Evolutionary conservation across 2,113 vertebrate species (phyloP).

Genomic region (Mohoua ochrocephala): DNA sequence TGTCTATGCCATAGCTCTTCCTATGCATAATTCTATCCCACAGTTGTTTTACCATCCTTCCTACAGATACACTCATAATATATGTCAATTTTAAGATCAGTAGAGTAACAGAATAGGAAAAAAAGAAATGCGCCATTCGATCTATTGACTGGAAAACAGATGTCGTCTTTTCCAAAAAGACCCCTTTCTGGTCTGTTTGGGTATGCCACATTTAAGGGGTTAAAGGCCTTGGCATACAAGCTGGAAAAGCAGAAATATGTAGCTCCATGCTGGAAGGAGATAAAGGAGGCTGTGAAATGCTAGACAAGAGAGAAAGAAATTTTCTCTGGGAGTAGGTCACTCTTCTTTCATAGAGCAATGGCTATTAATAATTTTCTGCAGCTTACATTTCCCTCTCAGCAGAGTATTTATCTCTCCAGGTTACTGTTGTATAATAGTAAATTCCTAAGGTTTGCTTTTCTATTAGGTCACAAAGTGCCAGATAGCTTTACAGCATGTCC

Average conservation of each 20-base stretch:
- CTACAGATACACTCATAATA: not conserved
- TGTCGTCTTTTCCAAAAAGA: not conserved
- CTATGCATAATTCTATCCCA: not conserved
- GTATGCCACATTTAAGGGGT: not conserved
- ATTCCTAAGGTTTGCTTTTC: slow-evolving; percentile 21
- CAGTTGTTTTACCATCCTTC: not conserved
- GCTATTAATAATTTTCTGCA: not conserved
- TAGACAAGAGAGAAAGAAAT: not conserved
- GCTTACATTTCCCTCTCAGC: not conserved
- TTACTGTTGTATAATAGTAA: slow-evolving; percentile 1
- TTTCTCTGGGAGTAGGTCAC: not conserved
- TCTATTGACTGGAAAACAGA: not conserved
- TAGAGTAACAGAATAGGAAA: not conserved
- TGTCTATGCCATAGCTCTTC: not conserved
- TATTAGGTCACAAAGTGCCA: not conserved
- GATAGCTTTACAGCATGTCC: not conserved
- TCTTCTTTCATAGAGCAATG: not conserved
- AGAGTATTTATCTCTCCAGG: not conserved
- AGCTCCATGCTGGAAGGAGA: not conserved
- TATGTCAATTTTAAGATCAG: not conserved
- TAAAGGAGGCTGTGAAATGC: not conserved
- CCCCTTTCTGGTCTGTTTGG: not conserved
- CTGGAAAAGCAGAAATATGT: not conserved
- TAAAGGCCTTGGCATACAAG: not conserved
- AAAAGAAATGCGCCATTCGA: not conserved